Evolutionary conservation across 35 echinoderm and acorn worm genomes (phyloP), one percentile per base, ranked within the genome.

Genomic region (Apostichopus californicus): DNA sequence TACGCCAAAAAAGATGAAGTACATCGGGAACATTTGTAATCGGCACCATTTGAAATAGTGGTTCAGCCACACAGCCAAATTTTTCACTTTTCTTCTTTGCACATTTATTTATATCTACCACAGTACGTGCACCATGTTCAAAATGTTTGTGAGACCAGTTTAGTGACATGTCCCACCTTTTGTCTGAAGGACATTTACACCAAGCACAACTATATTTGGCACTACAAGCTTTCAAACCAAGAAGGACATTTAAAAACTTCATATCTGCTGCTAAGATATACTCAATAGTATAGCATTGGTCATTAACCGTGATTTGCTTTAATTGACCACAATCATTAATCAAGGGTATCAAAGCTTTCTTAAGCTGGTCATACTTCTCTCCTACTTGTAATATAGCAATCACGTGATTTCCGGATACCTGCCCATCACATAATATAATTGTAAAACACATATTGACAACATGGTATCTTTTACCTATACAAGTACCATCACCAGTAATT

Each of bases 381-480:
- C 59, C 53, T 5, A 87, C 83, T 60, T 87, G 10, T 65, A 66
- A 64, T 8, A 66, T 65, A 5, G 57, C 58, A 17, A 64, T 10
- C 3, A 87, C 11, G 68, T 87, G 86, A 66, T 65, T 65, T 22
- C 86, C 86, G 20, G 57, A 87, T 5, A 86, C 13, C 23, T 64
- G 5, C 3, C 25, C 5, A 4, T 23, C 65, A 7, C 13, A 2
- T 20, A 66, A 22, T 13, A 87, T 26, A 3, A 87, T 8, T 26
- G 86, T 9, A 18, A 87, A 87, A 3, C 17, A 65, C 8, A 87
- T 21, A 87, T 87, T 87, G 3, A 87, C 85, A 87, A 87, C 57
- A 87, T 87, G 85, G 12, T 65, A 87, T 21, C 85, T 57, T 87
- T 87, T 87, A 8, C 85, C 85, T 8, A 87, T 87, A n/a, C 57